Conservation (phyloP, 2,888 invertebrate species). For the Alloplasta piceator region DNA sequence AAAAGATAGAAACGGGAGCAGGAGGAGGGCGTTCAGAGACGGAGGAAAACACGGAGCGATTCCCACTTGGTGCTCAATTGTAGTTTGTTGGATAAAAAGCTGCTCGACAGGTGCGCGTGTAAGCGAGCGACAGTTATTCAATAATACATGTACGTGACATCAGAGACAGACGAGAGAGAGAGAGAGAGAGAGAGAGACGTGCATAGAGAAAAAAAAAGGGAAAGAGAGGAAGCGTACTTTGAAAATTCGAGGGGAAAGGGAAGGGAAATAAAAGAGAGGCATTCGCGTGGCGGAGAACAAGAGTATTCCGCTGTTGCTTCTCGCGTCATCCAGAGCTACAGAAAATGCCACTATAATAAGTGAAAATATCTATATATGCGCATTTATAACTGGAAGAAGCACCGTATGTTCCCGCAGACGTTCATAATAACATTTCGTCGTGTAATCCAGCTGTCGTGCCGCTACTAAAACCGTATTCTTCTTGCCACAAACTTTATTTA, state of each 20-base stretch:
- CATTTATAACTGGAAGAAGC: constrained; percentile 31
- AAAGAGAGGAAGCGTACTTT: background rate
- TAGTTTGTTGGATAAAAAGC: constrained; percentile 53
- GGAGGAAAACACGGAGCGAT: background rate
- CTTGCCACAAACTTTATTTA: constrained; percentile 3
- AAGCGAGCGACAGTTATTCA: constrained; percentile 63
- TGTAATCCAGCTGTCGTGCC: constrained; percentile 58
- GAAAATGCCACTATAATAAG: constrained; percentile 40
- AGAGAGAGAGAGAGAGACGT: constrained; percentile 28
- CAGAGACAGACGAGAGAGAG: constrained; percentile 54
- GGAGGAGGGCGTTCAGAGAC: constrained; percentile 1
- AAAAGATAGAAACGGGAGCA: constrained; percentile 4
- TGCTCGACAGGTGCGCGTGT: constrained; percentile 63
- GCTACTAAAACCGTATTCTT: background rate
- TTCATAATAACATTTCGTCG: constrained; percentile 56
- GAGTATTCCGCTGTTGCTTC: constrained; percentile 24
- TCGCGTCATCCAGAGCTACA: constrained; percentile 54
- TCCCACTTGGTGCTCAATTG: constrained; percentile 47
- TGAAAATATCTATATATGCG: background rate
- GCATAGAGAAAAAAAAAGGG: background rate
- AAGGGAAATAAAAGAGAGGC: constrained; percentile 8
- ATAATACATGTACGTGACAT: constrained; percentile 63
- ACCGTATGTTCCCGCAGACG: constrained; percentile 57
- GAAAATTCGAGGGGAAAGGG: constrained; percentile 7
- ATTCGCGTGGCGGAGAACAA: constrained; percentile 49